Evolutionary conservation across 1,140 invertebrate genomes (phyloP).

Genomic region (Branchinecta lindahli): DNA sequence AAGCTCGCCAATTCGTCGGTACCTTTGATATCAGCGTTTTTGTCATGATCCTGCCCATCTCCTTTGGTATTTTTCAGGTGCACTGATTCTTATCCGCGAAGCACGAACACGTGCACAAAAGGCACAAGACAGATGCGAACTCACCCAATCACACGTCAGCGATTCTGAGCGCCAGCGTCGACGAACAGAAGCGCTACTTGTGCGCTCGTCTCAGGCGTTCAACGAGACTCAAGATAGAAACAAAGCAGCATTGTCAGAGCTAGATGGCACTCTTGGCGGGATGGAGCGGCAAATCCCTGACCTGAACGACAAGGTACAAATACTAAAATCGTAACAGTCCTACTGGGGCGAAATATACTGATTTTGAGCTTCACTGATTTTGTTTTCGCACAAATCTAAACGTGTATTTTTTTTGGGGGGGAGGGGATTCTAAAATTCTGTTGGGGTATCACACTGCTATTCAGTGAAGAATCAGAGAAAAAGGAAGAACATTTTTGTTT

Average conservation of each 20-base stretch:
- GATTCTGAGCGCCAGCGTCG: constrained; percentile 67
- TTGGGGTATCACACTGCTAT: too few relatives aligned
- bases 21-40: too few relatives aligned
- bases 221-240: constrained; percentile 48
- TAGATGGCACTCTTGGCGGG: constrained; percentile 46
- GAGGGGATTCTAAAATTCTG: too few relatives aligned
- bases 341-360: neutral
- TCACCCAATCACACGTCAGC: constrained; percentile 36
- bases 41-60: too few relatives aligned
- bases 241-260: constrained; percentile 41
- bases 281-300: constrained; percentile 58
- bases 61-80: constrained; percentile 36
- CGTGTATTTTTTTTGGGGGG: too few relatives aligned
- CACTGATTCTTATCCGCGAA: constrained; percentile 70
- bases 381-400: too few relatives aligned
- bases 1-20: too few relatives aligned
- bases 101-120: constrained; percentile 50
- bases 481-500: too few relatives aligned
- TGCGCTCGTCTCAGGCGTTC: constrained; percentile 48
- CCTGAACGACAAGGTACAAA: constrained; percentile 51
- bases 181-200: constrained; percentile 60
- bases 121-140: constrained; percentile 46
- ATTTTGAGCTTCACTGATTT: too few relatives aligned
- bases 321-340: constrained; percentile 17
- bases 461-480: too few relatives aligned